Conservation (phyloP, 1,140 invertebrate genomes). For the Zaprionus davidi region DNA sequence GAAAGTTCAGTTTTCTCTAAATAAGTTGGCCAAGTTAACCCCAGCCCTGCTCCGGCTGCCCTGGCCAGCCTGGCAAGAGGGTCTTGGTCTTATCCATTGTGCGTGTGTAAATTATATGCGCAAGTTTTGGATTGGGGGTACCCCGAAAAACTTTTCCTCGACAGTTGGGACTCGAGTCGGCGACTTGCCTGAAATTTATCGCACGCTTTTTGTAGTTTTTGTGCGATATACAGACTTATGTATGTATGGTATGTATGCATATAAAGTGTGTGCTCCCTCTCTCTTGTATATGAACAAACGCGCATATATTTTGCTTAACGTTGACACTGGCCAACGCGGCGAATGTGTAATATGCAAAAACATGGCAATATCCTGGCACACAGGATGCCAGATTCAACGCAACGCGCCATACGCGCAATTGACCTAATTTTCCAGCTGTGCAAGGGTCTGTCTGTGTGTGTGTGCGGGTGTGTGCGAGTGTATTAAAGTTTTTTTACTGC, state of each 20-base stretch:
- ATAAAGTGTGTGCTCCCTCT: not conserved
- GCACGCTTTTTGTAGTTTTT: conserved; percentile 36
- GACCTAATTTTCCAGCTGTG: conserved; percentile 57
- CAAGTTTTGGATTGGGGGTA: conserved; percentile 41
- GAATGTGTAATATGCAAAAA: conserved; percentile 48
- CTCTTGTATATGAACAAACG: not conserved
- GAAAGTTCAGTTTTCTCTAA: conserved; percentile 38
- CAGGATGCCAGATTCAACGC: conserved; percentile 52
- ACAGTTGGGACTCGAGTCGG: conserved; percentile 16
- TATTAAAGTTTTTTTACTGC: conserved; percentile 32
- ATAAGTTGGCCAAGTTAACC: conserved; percentile 61
- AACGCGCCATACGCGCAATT: conserved; percentile 61
- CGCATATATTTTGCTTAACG: conserved; percentile 34
- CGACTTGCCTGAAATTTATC: conserved; percentile 60
- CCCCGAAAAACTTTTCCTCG: conserved; percentile 49
- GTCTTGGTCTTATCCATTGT: conserved; percentile 22
- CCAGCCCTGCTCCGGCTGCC: not conserved
- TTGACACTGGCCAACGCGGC: conserved; percentile 39
- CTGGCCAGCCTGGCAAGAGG: not conserved
- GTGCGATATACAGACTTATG: conserved; percentile 2
- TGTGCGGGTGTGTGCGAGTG: conserved; percentile 12
- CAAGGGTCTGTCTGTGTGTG: conserved; percentile 4
- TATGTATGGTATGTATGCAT: not conserved
- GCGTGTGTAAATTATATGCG: conserved; percentile 65
- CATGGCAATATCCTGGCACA: conserved; percentile 44